Evolutionary conservation across 2,797 vertebrate species (phyloP).

Genomic region (Lutjanus argentimaculatus): DNA sequence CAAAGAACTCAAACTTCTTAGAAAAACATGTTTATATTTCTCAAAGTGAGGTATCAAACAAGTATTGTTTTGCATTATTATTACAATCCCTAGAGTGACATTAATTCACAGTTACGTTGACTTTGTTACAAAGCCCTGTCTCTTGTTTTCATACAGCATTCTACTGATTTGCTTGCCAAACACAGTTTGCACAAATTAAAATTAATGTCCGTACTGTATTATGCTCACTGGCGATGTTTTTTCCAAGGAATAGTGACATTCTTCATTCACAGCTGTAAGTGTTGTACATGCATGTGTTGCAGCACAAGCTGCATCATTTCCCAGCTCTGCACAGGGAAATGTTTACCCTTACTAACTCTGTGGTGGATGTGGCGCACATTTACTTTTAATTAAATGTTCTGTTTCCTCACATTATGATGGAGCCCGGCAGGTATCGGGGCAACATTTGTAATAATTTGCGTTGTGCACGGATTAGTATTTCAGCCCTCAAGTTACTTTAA

Average conservation of each 20-base stretch:
- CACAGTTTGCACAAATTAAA: neutral
- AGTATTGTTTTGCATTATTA: neutral
- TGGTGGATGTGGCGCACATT: neutral
- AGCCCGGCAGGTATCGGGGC: neutral
- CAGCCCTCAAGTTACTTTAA: conserved; percentile 21
- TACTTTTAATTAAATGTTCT: neutral
- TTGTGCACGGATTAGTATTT: conserved; percentile 28
- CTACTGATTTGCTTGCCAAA: neutral
- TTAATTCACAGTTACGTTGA: neutral
- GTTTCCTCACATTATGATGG: neutral
- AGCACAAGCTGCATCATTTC: too few relatives aligned
- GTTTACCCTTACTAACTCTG: neutral
- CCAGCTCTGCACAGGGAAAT: neutral
- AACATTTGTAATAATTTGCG: conserved; percentile 23
- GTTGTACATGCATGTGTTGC: neutral
- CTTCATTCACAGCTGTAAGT: neutral
- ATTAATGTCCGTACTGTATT: neutral
- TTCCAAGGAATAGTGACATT: neutral
- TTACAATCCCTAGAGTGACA: neutral
- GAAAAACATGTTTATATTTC: neutral
- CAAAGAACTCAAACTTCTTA: neutral
- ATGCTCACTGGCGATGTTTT: neutral
- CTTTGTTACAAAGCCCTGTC: neutral
- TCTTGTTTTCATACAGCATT: neutral
- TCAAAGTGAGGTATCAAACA: neutral